Base-by-base conservation (phyloP, 2,797 vertebrate species). In the Margarornis squamiger region DNA sequence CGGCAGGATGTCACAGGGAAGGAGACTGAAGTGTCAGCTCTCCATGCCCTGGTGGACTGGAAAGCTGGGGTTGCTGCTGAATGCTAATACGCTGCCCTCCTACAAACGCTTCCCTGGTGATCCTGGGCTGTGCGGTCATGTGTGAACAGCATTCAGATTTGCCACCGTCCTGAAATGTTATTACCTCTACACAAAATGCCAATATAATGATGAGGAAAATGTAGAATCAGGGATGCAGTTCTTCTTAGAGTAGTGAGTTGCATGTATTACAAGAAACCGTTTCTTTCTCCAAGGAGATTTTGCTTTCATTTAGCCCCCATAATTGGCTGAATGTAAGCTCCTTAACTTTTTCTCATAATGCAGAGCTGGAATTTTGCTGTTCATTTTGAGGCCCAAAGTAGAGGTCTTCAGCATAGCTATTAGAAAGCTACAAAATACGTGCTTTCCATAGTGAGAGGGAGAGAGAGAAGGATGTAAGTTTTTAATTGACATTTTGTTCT, bases 131-230 rank as follows among this genome's bases (percentile, higher is more conserved):
- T 4, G 0, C 14, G 38, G 65, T 61, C 38, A 1, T 45, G 24
- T 93, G 80, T 96, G 86, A 95, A 32, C 65, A 81, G 72, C 77
- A 36, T 89, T 89, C 36, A 68, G 52, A 83, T 92, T 72, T 81
- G 57, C 71, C 63, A 70, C 84, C 78, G 22, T 70, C 66, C 92
- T 91, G 73, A 95, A 92, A 95, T 66, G 61, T 54, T 82, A 48
- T 78, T 92, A 51, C 77, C 67, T 81, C 87, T 75, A 54, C 27
- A 76, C 71, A 73, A 90, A 94, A 95, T 85, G 58, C 66, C 70
- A 92, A 32, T 49, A 58, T 68, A 93, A 79, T 57, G 61, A 41
- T 46, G 24, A 82, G 52, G 52, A 57, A 96, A 97, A 95, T 62
- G 79, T 24, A 77, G 83, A 93, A 91, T 89, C 67, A 58, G 41